Base-by-base conservation (phyloP, 2,113 vertebrate species). In the Eudyptes chrysolophus region DNA sequence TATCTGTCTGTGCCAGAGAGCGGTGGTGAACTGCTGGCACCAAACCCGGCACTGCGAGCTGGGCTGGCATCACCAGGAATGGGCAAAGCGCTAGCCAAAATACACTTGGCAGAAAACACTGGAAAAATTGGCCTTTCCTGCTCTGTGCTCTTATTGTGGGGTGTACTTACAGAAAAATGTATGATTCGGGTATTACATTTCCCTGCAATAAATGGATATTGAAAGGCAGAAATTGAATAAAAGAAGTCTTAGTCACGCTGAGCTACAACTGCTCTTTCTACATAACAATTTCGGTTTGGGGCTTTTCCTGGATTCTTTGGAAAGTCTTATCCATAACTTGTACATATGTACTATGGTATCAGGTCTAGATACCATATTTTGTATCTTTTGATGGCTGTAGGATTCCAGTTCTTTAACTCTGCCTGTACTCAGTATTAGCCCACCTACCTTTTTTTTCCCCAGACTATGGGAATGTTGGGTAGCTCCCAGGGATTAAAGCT, bases 261-360 rank as follows among this genome's bases (percentile, higher is more conserved):
- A 94, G 80, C 69, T 88, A 58, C 46, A 80, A 32, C 42, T 87
- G 75, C 79, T 96, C 86, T 95, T 97, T 96, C 95, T 94, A 97
- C 81, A 62, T 38, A 60, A 68, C 77, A 68, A 52, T 96, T 96
- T 95, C 54, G 22, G 51, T 78, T n/a, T 95, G 95, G 42, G 22
- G 18, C 5, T 70, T 34, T 69, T 54, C 48, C 30, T 95, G 80
- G 40, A 55, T 87, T 92, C 84, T 97, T 89, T 92, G 84, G 87
- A 76, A 92, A 81, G 77, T 89, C 38, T 75, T 96, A 96, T 89
- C 76, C 54, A 11, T 29, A 69, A 44, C 27, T 36, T n/a, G 16
- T 55, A 48, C 38, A 34, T 49, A 29, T 94, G 55, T 78, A 49
- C 29, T 54, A 55, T 5, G 57, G 38, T 26, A 21, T 80, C 4